Evolutionary conservation across 2,113 vertebrate species (phyloP), one percentile per base, ranked within the genome.

Genomic region (Petaurus breviceps): DNA sequence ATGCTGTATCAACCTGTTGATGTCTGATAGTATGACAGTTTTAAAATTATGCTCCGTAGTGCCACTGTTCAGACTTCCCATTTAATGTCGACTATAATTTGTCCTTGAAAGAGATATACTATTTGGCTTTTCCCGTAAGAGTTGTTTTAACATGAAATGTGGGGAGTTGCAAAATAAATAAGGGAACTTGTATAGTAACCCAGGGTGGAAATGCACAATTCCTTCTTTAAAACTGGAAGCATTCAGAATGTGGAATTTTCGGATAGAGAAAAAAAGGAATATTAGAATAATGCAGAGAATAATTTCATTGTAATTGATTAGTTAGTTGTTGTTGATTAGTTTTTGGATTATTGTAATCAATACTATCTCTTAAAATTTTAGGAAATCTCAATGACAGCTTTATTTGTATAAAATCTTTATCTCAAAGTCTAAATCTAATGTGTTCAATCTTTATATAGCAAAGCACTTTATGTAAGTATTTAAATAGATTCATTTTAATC

Each of bases 1-100:
- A 97, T 97, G 96, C 97, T 97, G 16, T 92, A 90, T 96, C 96
- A 97, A 97, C 97, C 95, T 98, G 95, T 98, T 97, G 97, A 97
- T 94, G 93, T 97, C 96, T 97, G 97, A 92, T 97, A 91, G 57
- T 91, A 25, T 96, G 90, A 92, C 94, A 96, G 55, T 95, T 97
- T 96, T 95, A 93, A 94, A 97, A 97, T 97, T 96, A 93, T n/a
- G 46, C 54, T 46, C 43, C 52, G 8, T 53, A 93, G 91, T 96
- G 96, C 92, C 2, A 53, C 51, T 92, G 12, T 97, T 96, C 52
- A 94, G 94, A 96, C 92, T 96, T 98, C 61, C 94, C 95, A 96
- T 97, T 96, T 96, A 49, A 92, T 96, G 12, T 95, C 25, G 93
- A 84, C 51, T 52, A 61, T 96, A 95, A 94, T 93, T 94, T 97